phyloP scores from a whole-genome alignment of 2,888 invertebrate genomes.

The Tubiluchus corallicola region DNA sequence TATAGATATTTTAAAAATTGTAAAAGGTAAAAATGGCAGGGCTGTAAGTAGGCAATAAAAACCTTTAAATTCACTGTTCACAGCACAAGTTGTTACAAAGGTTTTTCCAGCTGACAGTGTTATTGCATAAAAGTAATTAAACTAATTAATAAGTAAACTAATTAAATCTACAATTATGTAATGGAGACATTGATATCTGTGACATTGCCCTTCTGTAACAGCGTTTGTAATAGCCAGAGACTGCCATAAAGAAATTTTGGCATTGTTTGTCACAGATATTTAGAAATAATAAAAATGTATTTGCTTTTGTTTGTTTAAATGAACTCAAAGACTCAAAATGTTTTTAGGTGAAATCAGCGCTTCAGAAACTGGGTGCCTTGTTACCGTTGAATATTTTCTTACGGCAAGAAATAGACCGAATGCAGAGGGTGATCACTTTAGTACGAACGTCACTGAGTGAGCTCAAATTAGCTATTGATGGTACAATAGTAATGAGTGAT shows the following conservation, averaged over 20 bases:
- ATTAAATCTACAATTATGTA: too few species aligned
- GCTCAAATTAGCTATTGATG: conserved; percentile 83
- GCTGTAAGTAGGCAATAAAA: too few species aligned
- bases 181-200: too few species aligned
- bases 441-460: conserved; percentile 65
- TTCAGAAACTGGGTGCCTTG: conserved; percentile 74
- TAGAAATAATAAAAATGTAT: not conserved
- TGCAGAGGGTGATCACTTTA: conserved; percentile 59
- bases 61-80: too few species aligned
- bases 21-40: too few species aligned
- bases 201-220: too few species aligned
- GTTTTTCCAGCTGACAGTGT: too few species aligned
- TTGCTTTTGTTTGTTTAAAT: not conserved
- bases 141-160: too few species aligned
- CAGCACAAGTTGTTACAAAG: too few species aligned
- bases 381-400: conserved; percentile 91
- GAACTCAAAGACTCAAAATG: conserved; percentile 1
- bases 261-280: not conserved
- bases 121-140: too few species aligned
- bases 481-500: conserved; percentile 92
- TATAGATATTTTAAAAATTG: too few species aligned
- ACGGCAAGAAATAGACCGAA: conserved; percentile 50
- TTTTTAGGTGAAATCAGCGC: conserved; percentile 44
- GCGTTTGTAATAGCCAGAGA: too few species aligned
- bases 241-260: not conserved